These are phyloP conservation scores for Chrysemys picta DNA, from an alignment of 2,113 vertebrate species.

Conservation along the genomic window DNA sequence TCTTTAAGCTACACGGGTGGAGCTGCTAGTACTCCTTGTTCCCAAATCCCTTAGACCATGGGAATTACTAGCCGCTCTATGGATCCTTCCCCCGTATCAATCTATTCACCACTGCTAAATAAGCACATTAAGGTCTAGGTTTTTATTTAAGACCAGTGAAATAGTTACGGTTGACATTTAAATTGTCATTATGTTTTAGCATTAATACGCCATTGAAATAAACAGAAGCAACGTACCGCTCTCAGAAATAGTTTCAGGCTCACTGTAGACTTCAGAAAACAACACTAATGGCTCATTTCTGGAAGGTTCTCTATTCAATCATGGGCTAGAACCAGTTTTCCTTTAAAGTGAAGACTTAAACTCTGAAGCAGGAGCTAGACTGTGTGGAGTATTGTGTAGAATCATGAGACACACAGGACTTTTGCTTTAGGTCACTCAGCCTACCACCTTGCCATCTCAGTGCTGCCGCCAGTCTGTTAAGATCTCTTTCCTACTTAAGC, in stretches of 20 bases:
- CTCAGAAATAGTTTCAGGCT: not conserved
- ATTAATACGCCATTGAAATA: not conserved
- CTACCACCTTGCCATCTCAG: not conserved
- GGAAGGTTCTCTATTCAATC: not conserved
- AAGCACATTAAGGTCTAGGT: not conserved
- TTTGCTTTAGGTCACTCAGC: not conserved
- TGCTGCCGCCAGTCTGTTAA: constrained; percentile 16
- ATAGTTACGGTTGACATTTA: not conserved
- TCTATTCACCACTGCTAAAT: not conserved
- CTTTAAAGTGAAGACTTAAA: not conserved
- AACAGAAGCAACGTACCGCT: not conserved
- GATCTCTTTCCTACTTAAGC: not conserved
- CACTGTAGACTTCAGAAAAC: not conserved
- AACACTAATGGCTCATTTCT: not conserved
- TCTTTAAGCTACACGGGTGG: not conserved
- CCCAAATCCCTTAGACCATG: not conserved
- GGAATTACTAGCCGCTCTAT: not conserved
- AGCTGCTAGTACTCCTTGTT: not conserved
- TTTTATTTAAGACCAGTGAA: constrained; percentile 29
- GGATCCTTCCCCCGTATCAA: not conserved
- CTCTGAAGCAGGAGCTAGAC: accelerated
- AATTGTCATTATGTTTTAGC: not conserved
- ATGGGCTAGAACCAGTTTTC: not conserved
- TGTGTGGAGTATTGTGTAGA: not conserved
- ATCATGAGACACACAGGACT: not conserved